Percentiles rank a stretch among this genome's conserved stretches.
phyloP scores from a whole-genome alignment of 2,797 vertebrate genomes.

The Pipistrellus pygmaeus region DNA sequence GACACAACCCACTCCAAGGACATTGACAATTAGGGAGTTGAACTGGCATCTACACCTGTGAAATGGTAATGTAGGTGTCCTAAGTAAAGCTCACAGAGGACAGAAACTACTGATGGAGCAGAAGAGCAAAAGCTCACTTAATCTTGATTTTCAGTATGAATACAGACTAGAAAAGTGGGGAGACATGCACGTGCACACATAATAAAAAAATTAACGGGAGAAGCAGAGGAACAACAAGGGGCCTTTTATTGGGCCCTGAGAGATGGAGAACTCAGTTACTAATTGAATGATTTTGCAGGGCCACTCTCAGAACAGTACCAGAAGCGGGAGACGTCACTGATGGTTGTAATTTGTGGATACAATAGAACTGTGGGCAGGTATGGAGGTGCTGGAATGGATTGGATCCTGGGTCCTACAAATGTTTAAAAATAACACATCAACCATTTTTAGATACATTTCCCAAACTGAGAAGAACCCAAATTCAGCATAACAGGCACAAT shows the following conservation, averaged over 20 bases:
- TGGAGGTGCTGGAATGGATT: neutral
- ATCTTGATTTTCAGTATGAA: neutral
- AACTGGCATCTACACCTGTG: neutral
- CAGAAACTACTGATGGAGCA: neutral
- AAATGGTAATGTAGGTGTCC: neutral
- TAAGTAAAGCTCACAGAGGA: neutral
- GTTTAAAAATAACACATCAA: conserved; percentile 7
- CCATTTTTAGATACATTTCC: neutral
- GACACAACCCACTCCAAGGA: neutral
- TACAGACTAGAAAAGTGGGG: neutral
- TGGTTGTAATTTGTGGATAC: neutral
- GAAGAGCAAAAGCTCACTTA: neutral
- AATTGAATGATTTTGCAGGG: neutral
- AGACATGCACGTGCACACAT: neutral
- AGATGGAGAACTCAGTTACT: neutral
- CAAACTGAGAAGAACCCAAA: neutral
- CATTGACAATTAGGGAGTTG: neutral
- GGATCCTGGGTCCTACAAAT: neutral
- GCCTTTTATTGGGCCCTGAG: neutral
- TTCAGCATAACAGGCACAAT: neutral
- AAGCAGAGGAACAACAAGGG: neutral
- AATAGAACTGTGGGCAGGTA: neutral
- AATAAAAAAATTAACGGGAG: neutral
- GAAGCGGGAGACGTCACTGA: neutral
- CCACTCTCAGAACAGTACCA: neutral